Evolutionary conservation across 2,113 vertebrate genomes (phyloP).

Genomic region (Zeus faber): DNA sequence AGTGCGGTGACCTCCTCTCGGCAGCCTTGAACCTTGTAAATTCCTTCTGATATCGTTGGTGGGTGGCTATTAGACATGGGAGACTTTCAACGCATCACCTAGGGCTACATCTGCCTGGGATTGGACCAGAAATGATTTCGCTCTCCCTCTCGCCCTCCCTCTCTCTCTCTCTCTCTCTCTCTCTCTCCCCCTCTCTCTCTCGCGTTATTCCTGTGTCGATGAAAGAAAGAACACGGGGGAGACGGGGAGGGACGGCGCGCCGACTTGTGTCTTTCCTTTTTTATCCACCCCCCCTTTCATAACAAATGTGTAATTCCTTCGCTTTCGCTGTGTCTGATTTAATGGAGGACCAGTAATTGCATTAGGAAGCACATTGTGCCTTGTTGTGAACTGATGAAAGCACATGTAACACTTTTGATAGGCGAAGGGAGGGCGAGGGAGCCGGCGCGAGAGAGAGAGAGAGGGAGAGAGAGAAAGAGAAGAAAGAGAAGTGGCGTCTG

Average conservation of each 20-base stretch:
- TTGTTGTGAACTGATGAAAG: constrained; percentile 76
- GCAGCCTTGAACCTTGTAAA: constrained; percentile 75
- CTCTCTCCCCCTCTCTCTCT: constrained; percentile 12
- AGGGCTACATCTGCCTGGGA: constrained; percentile 74
- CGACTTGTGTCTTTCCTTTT: constrained; percentile 49
- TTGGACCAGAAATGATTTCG: constrained; percentile 71
- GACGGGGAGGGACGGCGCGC: constrained; percentile 46
- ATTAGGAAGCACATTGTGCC: constrained; percentile 71
- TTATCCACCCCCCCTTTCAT: not conserved
- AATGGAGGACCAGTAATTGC: constrained; percentile 74
- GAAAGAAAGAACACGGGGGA: constrained; percentile 38
- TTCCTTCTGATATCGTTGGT: constrained; percentile 77
- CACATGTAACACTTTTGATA: constrained; percentile 73
- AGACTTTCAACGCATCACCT: constrained; percentile 74
- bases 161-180: not conserved
- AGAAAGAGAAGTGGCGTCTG: constrained; percentile 38
- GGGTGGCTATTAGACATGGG: constrained; percentile 76
- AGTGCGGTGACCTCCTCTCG: constrained; percentile 71
- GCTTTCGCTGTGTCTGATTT: constrained; percentile 73
- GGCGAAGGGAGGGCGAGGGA: constrained; percentile 49
- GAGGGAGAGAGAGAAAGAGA: constrained; percentile 33
- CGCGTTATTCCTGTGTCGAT: not conserved
- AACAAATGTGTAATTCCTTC: constrained; percentile 69
- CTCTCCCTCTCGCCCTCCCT: constrained; percentile 45
- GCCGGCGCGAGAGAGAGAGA: not conserved